Percentiles rank a stretch among this genome's conserved stretches.
These are phyloP conservation scores for Hiodon alosoides DNA, from an alignment of 2,113 vertebrate genomes.

Conservation along the genomic window DNA sequence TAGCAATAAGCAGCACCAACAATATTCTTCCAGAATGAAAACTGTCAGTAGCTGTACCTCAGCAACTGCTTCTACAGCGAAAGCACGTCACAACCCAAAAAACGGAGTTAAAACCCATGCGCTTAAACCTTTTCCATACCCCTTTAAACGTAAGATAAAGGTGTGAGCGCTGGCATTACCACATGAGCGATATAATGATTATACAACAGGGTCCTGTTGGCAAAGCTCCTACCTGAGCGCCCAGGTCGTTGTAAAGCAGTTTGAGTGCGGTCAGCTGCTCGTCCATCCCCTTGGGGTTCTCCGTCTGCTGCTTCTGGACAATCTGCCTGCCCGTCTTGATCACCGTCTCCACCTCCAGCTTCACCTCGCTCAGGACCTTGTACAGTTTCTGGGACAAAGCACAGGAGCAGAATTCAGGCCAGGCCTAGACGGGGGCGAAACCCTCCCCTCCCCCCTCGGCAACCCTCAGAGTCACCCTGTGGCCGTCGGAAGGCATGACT, in stretches of 20 bases:
- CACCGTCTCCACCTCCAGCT: constrained; percentile 94
- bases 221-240: constrained; percentile 75
- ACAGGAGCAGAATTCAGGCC: neutral
- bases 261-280: constrained; percentile 91
- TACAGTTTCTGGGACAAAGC: constrained; percentile 79
- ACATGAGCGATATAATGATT: too few relatives aligned
- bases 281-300: constrained; percentile 93
- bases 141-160: too few relatives aligned
- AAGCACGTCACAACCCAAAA: too few relatives aligned
- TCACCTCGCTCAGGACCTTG: constrained; percentile 93
- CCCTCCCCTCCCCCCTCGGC: neutral
- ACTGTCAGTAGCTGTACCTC: too few relatives aligned
- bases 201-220: too few relatives aligned
- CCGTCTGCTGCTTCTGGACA: constrained; percentile 95
- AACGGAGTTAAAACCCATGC: too few relatives aligned
- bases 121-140: too few relatives aligned
- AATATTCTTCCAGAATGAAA: too few relatives aligned
- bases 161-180: too few relatives aligned
- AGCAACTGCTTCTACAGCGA: too few relatives aligned
- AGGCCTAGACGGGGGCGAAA: neutral
- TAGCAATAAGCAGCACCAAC: too few relatives aligned
- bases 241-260: constrained; percentile 90
- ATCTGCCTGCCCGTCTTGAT: constrained; percentile 97
- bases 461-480: neutral
- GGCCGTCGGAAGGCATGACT: neutral